Base-by-base conservation (phyloP, 1,140 invertebrate species). In the Adoxophyes honmai region DNA sequence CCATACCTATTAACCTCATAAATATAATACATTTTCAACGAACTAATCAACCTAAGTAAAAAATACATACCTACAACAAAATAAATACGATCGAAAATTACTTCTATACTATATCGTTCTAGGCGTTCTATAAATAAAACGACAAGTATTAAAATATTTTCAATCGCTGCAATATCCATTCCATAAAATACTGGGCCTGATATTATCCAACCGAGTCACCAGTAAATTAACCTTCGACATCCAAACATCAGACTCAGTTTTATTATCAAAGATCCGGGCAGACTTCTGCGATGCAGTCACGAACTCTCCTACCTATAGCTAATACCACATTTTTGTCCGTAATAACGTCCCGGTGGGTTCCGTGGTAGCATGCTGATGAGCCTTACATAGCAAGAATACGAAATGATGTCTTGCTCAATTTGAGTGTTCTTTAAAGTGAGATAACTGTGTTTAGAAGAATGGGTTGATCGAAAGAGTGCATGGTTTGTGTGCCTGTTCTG, bases 261-360 rank as follows among this genome's bases (percentile, higher is more conserved):
- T 18, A 48, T 48, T 44, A 28, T 28, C 42, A 48, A n/a, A 21
- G 10, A 16, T 14, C 10, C 42, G 16, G 18, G 16, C 42, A 48
- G 42, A 48, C 42, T 21, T 48, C 42, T 48, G 42, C 9, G 42
- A 10, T 16, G 18, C 18, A 48, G 42, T 48, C 42, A 48, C 42
- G 42, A 48, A 48, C 6, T 48, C 21, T 48, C 21, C 42, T 48
- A 48, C 16, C 42, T 48, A 48, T 48, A 48, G 42, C 42, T 48
- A 48, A 48, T 48, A 21, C 42, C 42, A 7, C 42, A 48, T 48
- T 48, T 48, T 48, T 48, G 42, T 48, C 10, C 42, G 42, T 48
- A 48, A 48, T 48, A 48, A 21, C 42, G 42, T 48, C 42, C 42
- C 42, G 42, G 42, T 18, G 42, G 42, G 42, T 48, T 21, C 42